Conservation (phyloP, 1,140 invertebrate genomes). For the Hylaeus anthracinus region DNA sequence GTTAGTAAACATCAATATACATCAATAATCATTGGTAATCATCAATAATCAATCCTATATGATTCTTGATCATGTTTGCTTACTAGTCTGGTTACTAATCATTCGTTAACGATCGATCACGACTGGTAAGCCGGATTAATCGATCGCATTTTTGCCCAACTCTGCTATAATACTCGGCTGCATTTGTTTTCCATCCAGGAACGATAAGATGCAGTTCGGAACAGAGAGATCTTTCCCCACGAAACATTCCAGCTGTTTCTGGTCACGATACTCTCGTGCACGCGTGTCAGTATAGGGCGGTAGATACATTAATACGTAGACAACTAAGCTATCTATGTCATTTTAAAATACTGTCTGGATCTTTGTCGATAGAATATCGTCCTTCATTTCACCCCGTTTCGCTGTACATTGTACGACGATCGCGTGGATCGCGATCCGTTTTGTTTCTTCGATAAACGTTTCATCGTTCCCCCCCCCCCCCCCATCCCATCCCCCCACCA, state of each 20-base stretch:
- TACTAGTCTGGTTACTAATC: too few species aligned
- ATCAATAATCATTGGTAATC: too few species aligned
- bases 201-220: too few species aligned
- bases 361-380: conserved; percentile 40
- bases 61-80: too few species aligned
- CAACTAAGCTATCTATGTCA: conserved; percentile 42
- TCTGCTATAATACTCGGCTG: too few species aligned
- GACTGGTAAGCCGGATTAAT: too few species aligned
- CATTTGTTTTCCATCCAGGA: too few species aligned
- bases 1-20: too few species aligned
- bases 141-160: too few species aligned
- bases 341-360: conserved; percentile 66
- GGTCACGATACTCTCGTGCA: not conserved
- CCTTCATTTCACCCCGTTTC: conserved; percentile 7
- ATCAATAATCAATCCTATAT: too few species aligned
- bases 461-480: not conserved
- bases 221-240: not conserved
- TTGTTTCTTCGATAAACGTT: not conserved
- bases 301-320: conserved; percentile 39
- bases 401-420: conserved; percentile 30
- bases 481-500: too few species aligned
- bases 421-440: conserved; percentile 16
- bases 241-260: not conserved
- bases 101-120: too few species aligned
- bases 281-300: not conserved